Base-by-base conservation (phyloP, 2,888 invertebrate species). In the Leistus spinibarbis region DNA sequence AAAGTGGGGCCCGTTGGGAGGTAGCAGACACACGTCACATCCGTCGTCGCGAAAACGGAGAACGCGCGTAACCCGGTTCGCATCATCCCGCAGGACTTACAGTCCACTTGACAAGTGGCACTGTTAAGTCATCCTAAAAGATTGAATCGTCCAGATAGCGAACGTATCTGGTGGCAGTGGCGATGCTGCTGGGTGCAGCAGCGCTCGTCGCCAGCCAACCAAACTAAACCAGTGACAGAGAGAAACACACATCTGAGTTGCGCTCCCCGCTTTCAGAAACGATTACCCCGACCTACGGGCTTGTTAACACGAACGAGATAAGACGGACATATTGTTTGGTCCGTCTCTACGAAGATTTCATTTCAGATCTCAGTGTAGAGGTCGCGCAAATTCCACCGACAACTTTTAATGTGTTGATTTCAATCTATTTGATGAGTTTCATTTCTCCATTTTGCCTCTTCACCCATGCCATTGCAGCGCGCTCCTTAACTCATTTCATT, bases 361-460 rank as follows among this genome's bases (percentile, higher is more conserved):
- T 77, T 77, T 77, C 77, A 77, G 77, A 77, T 77, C 68, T 77
- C 40, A 75, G 68, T 75, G 24, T 16, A 13, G 57, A 23, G 60
- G 17, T 68, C 68, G 57, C 66, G 19, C 73, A 73, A 73, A 73
- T 67, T 73, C 40, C 62, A 73, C 73, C 73, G 67, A 73, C 73
- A 73, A 77, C 70, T 76, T 77, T 77, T 77, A 77, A 77, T 77
- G 40, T 40, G 74, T 77, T 77, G 77, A 77, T 77, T 77, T 77
- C 75, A 77, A 77, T 77, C 77, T 77, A 75, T 77, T 77, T 77
- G 77, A 77, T 77, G 77, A 77, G 62, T 73, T 67, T 73, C 67
- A 62, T 73, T 62, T 60, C 67, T 53, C 54, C 60, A 19, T 60
- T 9, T 19, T 19, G 17, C 22, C 3, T 22, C 60, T 3, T n/a